Conservation (phyloP, 2,888 invertebrate genomes). For the Pyrochroa serraticornis region DNA sequence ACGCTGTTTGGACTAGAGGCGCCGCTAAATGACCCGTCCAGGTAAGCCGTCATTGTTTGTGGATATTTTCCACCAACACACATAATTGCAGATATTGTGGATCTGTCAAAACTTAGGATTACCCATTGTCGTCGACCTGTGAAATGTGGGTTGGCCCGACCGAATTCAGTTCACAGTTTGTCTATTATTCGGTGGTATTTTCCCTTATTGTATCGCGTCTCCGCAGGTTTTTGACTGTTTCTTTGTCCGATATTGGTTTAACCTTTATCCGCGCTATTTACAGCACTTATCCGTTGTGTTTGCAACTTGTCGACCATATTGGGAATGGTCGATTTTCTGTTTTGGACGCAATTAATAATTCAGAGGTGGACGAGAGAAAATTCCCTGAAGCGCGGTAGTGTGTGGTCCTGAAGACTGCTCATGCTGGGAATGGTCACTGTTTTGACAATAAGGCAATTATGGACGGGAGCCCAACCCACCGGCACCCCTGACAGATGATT, state of each 20-base stretch:
- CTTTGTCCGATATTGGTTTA: conserved; percentile 50
- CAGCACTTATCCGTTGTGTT: conserved; percentile 30
- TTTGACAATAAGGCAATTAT: conserved; percentile 58
- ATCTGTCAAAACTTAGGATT: conserved; percentile 58
- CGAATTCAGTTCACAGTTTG: conserved; percentile 39
- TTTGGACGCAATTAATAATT: not conserved
- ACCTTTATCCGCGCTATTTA: conserved; percentile 41
- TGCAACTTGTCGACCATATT: conserved; percentile 20
- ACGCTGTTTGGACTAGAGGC: conserved; percentile 17
- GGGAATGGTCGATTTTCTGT: not conserved
- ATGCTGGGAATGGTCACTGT: conserved; percentile 51
- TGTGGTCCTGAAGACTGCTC: conserved; percentile 27
- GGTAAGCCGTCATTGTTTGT: conserved; percentile 46
- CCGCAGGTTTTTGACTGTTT: conserved; percentile 47
- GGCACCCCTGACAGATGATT: conserved; percentile 56
- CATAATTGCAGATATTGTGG: conserved; percentile 57
- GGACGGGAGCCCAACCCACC: conserved; percentile 53
- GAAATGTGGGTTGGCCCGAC: conserved; percentile 42
- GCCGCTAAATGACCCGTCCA: conserved; percentile 20
- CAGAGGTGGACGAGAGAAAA: not conserved
- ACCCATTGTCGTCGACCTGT: conserved; percentile 48
- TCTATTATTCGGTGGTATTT: conserved; percentile 28
- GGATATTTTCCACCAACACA: conserved; percentile 52
- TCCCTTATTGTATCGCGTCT: conserved; percentile 36
- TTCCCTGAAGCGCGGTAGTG: not conserved